Evolutionary conservation across 23 tunicate species (phyloP), one percentile per base, ranked within the genome.

Genomic region (Halocynthia aurantium): DNA sequence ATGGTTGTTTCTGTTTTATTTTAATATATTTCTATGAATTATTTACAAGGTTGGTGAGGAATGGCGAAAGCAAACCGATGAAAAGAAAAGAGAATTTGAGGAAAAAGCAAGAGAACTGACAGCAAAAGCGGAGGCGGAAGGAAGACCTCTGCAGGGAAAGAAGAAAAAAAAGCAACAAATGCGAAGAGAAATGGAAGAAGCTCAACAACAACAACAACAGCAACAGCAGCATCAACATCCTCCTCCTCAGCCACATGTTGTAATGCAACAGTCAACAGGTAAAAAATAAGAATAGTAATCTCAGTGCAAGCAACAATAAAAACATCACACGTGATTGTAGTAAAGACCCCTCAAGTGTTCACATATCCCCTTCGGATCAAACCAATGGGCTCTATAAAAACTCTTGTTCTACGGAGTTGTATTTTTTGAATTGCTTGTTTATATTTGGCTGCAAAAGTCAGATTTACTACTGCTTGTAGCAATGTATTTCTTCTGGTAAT

Each of bases 81-180:
- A 94, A 17, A 84, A 81, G 76, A 94, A 94, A 52, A 52, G 82
- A 55, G 96, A 88, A 31, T 94, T 70, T 68, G 99, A 94, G 53
- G 99, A 94, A 61, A 88, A 81, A 69, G 99, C 99, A 19, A 71
- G 76, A 53, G 99, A 86, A 61, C 80, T 87, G 54, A 92, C 88
- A 15, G 98, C 98, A 7, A 78, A 65, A 49, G 78, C 77, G 62
- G 98, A 92, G 77, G 98, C 98, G 0, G 98, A 92, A 57, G 98
- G 98, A 13, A 77, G 81, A 69, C 67, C 89, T 11, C 66, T 83
- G 53, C 73, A 51, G 6, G 84, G 83, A 77, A 86, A 83, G 76
- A 86, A 78, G 80, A 83, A 73, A 72, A 92, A 92, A 82, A 86
- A 86, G 56, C 74, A 92, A 40, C 81, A 77, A 22, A 64, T 63